Conservation (phyloP, 2,888 invertebrate species). For the Neoaliturus tenellus region DNA sequence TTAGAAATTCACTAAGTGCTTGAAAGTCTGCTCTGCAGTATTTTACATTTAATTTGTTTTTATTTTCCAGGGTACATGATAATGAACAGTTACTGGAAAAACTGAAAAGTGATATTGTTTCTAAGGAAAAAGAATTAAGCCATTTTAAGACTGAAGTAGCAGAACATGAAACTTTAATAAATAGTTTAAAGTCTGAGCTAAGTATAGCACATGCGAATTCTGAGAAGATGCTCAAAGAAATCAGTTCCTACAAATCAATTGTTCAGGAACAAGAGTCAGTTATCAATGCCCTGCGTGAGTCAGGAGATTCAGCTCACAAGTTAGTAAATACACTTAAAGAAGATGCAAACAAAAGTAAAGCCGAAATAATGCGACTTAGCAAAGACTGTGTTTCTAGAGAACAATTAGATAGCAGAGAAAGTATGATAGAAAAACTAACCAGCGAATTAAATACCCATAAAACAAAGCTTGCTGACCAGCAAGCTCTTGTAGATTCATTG, state of each 20-base stretch:
- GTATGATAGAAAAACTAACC: conserved; percentile 61
- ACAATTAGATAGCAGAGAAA: conserved; percentile 60
- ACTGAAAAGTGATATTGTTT: conserved; percentile 59
- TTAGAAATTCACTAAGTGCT: too few relatives aligned
- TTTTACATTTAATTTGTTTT: background rate
- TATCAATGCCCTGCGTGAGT: conserved; percentile 26
- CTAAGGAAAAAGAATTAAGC: conserved; percentile 60
- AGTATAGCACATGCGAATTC: conserved; percentile 6
- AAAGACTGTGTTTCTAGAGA: conserved; percentile 36
- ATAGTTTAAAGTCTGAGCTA: conserved; percentile 41
- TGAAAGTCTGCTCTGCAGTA: too few relatives aligned
- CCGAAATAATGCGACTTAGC: conserved; percentile 38
- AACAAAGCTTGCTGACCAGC: conserved; percentile 72
- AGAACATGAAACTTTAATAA: conserved; percentile 30
- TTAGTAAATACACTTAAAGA: conserved; percentile 39
- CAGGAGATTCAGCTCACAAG: conserved; percentile 35
- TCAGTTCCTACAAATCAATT: conserved; percentile 71
- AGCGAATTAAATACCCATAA: conserved; percentile 65
- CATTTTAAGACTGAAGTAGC: conserved; percentile 73
- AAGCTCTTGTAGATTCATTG: conserved; percentile 21
- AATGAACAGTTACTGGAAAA: conserved; percentile 66
- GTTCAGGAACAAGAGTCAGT: conserved; percentile 68
- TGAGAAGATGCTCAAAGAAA: conserved; percentile 50
- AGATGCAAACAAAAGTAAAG: conserved; percentile 32
- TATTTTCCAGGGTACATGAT: conserved; percentile 66